phyloP scores from a whole-genome alignment of 2,888 invertebrate species.

The Isoperla grammatica region DNA sequence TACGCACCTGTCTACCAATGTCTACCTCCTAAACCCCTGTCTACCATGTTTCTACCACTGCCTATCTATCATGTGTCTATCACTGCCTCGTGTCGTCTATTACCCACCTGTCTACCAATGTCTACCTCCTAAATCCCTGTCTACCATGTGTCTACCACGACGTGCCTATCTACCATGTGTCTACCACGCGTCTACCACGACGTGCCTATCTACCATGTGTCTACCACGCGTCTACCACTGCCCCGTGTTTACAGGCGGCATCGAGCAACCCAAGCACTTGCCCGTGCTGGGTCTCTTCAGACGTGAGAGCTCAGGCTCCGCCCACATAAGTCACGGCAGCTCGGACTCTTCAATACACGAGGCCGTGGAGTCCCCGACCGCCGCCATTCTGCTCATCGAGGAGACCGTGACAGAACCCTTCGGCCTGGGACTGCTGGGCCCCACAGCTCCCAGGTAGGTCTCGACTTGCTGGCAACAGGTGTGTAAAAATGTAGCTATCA shows the following conservation, averaged over 20 bases:
- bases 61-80: no score
- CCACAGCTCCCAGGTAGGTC: not conserved
- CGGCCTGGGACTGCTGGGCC: constrained; percentile 38
- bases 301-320: constrained; percentile 72
- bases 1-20: not conserved
- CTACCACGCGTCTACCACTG: not conserved
- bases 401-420: constrained; percentile 42
- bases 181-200: no score
- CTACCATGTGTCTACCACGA: no score
- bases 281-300: constrained; percentile 87
- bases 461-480: constrained; percentile 33
- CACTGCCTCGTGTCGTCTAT: no score
- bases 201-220: not conserved
- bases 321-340: constrained; percentile 49
- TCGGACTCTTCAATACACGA: constrained; percentile 33
- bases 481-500: constrained; percentile 14
- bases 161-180: no score
- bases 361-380: constrained; percentile 39
- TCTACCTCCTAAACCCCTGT: no score
- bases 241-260: constrained; percentile 48
- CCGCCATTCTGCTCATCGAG: constrained; percentile 54
- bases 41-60: no score
- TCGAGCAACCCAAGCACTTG: constrained; percentile 77
- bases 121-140: no score
- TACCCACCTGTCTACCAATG: not conserved